These are phyloP conservation scores for Anguilla japonica DNA, from an alignment of 2,113 vertebrate genomes.

Conservation along the genomic window DNA sequence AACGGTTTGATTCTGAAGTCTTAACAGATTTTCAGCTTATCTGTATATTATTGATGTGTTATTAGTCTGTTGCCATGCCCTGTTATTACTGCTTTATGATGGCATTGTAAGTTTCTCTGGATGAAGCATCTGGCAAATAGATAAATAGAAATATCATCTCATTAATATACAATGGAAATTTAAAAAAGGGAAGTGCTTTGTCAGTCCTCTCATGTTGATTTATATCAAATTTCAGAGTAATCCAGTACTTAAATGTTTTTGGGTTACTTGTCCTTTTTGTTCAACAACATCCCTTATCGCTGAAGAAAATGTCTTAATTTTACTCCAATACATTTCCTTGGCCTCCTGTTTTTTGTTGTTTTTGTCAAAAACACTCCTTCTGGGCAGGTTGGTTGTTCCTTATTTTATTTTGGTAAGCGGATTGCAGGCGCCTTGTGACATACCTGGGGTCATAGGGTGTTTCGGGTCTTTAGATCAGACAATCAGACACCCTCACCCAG, in stretches of 20 bases:
- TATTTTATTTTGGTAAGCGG: neutral
- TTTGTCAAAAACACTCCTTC: neutral
- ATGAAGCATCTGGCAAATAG: neutral
- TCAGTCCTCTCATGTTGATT: neutral
- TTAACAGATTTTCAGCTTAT: neutral
- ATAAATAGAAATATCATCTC: neutral
- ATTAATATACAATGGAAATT: neutral
- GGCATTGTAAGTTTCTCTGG: neutral
- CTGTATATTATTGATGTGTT: neutral
- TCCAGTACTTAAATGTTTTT: neutral
- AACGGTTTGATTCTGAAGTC: neutral
- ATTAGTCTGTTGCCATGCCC: neutral
- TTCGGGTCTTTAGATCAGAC: no score
- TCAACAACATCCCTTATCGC: neutral
- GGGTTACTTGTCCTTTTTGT: neutral
- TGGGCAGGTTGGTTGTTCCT: neutral
- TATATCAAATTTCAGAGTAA: neutral
- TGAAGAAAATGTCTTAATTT: conserved; percentile 1
- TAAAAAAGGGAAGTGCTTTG: neutral
- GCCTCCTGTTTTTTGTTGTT: neutral
- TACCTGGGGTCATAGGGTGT: no score
- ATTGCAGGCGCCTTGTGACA: neutral
- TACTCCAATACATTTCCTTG: neutral
- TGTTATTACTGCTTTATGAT: neutral
- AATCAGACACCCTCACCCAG: no score